Percentiles rank a stretch among this genome's conserved stretches.
These are phyloP conservation scores for Caranx melampygus DNA, from an alignment of 2,113 vertebrate genomes.

Conservation along the genomic window DNA sequence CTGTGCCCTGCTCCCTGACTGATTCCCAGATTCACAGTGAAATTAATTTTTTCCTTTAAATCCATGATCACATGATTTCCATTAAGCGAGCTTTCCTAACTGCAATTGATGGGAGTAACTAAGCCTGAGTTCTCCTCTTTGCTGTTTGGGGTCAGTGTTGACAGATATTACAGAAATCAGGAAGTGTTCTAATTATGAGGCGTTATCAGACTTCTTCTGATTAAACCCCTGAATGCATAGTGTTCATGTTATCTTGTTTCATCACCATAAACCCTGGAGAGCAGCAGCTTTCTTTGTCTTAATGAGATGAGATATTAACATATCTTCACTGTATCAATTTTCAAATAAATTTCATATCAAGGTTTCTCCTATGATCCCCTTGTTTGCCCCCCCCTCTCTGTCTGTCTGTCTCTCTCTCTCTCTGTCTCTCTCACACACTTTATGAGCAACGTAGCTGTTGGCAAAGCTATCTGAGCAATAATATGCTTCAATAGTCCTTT, in stretches of 20 bases:
- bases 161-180: not conserved
- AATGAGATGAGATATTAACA: conserved; percentile 22
- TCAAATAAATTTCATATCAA: conserved; percentile 29
- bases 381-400: not conserved
- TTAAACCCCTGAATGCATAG: not conserved
- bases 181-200: conserved; percentile 5
- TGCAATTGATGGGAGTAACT: not conserved
- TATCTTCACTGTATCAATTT: conserved; percentile 11
- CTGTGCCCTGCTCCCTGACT: conserved; percentile 8
- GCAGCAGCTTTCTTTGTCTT: not conserved
- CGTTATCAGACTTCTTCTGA: conserved; percentile 11
- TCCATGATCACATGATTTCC: not conserved
- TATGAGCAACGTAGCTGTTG: conserved; percentile 41
- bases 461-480: conserved; percentile 47
- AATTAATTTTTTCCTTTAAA: conserved; percentile 24
- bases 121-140: not conserved
- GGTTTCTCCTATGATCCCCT: conserved; percentile 11
- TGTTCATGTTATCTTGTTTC: conserved; percentile 20
- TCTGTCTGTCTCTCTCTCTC: not conserved
- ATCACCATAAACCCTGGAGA: conserved; percentile 10
- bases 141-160: not conserved
- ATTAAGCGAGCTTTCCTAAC: not conserved
- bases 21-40: not conserved
- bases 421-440: not conserved
- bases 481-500: conserved; percentile 52